These are phyloP conservation scores for Odocoileus virginianus DNA, from an alignment of 2,113 vertebrate species.

Conservation along the genomic window DNA sequence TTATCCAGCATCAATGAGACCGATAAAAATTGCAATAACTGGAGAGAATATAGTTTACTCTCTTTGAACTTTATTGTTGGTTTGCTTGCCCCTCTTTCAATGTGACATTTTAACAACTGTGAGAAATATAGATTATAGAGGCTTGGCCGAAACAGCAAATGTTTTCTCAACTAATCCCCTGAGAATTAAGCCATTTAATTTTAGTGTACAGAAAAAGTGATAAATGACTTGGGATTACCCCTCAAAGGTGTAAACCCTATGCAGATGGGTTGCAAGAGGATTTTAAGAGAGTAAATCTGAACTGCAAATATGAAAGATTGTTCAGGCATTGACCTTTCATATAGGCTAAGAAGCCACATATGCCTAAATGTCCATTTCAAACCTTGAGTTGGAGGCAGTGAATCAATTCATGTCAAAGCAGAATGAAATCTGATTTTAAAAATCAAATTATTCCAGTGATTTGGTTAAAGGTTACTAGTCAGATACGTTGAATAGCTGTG, in stretches of 20 bases:
- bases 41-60: slow-evolving; percentile 35
- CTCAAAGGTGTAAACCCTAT: slow-evolving; percentile 44
- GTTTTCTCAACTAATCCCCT: slow-evolving; percentile 67
- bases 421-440: slow-evolving; percentile 70
- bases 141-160: slow-evolving; percentile 60
- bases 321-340: neutral
- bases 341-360: neutral
- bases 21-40: slow-evolving; percentile 16
- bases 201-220: slow-evolving; percentile 61
- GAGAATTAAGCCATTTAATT: slow-evolving; percentile 66
- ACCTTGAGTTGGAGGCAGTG: slow-evolving; percentile 46
- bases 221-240: slow-evolving; percentile 60
- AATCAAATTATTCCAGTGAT: slow-evolving; percentile 72
- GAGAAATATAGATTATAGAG: slow-evolving; percentile 64
- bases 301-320: neutral
- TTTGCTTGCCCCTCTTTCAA: slow-evolving; percentile 49
- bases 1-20: slow-evolving; percentile 46
- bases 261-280: neutral
- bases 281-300: slow-evolving; percentile 46
- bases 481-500: slow-evolving; percentile 75
- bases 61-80: slow-evolving; percentile 53
- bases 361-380: slow-evolving; percentile 36
- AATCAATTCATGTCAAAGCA: slow-evolving; percentile 58
- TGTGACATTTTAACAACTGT: slow-evolving; percentile 67
- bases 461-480: slow-evolving; percentile 79